These are phyloP conservation scores for Calliphora vomitoria DNA, from an alignment of 2,888 invertebrate species.

Conservation along the genomic window DNA sequence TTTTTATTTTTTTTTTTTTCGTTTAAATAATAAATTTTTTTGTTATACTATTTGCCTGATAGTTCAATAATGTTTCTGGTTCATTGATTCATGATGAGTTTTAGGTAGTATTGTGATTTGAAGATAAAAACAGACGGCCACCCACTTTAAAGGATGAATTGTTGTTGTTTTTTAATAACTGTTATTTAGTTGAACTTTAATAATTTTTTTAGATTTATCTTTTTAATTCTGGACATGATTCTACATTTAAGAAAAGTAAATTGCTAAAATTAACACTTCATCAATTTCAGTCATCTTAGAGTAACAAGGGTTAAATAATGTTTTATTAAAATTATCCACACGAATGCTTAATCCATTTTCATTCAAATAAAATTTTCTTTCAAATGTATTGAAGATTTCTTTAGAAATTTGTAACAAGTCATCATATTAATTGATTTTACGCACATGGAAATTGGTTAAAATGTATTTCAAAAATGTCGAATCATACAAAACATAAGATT, in stretches of 20 bases:
- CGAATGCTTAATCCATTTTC: background rate
- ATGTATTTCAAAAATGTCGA: no score
- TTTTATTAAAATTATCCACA: conserved; percentile 3
- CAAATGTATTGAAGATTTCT: no score
- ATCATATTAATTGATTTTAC: no score
- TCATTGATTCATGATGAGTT: conserved; percentile 64
- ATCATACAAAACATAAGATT: no score
- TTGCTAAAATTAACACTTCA: conserved; percentile 40
- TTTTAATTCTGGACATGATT: conserved; percentile 1
- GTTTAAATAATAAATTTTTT: conserved; percentile 2
- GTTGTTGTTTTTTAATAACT: background rate
- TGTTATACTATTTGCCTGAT: conserved; percentile 38
- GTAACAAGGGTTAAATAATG: conserved; percentile 12
- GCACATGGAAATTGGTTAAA: no score
- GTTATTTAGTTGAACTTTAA: background rate
- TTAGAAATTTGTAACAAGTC: no score
- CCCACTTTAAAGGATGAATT: conserved; percentile 29
- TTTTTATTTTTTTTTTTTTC: background rate
- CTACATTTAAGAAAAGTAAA: background rate
- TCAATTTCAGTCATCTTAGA: conserved; percentile 2
- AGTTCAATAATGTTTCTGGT: conserved; percentile 66
- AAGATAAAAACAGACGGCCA: conserved; percentile 14
- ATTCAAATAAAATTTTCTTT: no score
- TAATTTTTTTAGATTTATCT: background rate
- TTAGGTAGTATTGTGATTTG: conserved; percentile 37